These are phyloP conservation scores for Bovichtus variegatus DNA, from an alignment of 2,797 vertebrate genomes.

Conservation along the genomic window DNA sequence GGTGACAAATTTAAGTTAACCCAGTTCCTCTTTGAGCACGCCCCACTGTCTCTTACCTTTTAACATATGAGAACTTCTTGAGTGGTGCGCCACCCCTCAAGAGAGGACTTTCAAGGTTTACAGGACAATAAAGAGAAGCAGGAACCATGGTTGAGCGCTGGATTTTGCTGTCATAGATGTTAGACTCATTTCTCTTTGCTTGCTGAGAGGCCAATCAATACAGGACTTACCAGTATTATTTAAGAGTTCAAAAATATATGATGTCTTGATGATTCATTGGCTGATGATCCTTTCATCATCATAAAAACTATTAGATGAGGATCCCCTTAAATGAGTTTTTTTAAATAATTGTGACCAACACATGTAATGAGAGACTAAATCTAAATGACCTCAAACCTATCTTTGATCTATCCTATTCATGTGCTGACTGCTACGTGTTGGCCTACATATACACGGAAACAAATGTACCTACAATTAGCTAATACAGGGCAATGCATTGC, in stretches of 20 bases:
- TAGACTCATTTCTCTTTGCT: not conserved
- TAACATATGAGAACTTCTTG: not conserved
- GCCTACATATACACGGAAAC: not conserved
- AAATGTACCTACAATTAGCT: not conserved
- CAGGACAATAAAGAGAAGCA: not conserved
- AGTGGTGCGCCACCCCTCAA: not conserved
- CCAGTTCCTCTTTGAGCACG: not conserved
- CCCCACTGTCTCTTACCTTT: not conserved
- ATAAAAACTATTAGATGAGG: not conserved
- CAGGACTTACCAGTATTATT: not conserved
- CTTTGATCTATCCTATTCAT: not conserved
- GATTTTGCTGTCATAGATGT: conserved; percentile 1
- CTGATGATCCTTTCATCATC: not conserved
- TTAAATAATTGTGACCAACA: not conserved
- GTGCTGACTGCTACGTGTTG: not conserved
- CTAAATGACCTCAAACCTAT: not conserved
- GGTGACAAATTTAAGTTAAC: too few species aligned
- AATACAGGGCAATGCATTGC: not conserved
- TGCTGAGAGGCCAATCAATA: not conserved
- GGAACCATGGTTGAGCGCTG: not conserved
- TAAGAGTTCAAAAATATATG: not conserved
- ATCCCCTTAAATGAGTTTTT: not conserved
- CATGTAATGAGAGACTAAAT: not conserved
- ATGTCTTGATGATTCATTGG: not conserved
- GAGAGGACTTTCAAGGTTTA: not conserved